phyloP scores from a whole-genome alignment of 2,888 invertebrate species.

The Cheilosia vernalis region DNA sequence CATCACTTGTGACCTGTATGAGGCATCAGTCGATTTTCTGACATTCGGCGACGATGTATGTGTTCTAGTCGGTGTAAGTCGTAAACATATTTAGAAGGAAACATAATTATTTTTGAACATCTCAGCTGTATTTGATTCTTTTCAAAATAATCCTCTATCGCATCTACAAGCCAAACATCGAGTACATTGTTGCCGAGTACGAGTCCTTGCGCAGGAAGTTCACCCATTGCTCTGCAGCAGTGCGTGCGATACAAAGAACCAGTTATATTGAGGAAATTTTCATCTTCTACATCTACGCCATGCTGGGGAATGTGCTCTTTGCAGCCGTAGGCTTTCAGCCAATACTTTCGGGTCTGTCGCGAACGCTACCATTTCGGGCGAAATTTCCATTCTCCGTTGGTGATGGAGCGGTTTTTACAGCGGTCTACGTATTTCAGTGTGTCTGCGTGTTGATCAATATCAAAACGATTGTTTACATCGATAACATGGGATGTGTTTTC shows the following conservation, averaged over 20 bases:
- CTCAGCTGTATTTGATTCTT: conserved; percentile 77
- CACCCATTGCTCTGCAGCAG: conserved; percentile 7
- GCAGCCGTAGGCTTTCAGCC: conserved; percentile 78
- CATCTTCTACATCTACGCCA: conserved; percentile 48
- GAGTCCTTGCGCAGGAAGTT: conserved; percentile 23
- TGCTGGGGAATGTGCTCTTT: conserved; percentile 76
- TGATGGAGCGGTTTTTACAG: conserved; percentile 32
- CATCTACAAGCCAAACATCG: conserved; percentile 76
- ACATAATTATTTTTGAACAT: not conserved
- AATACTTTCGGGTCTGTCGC: conserved; percentile 68
- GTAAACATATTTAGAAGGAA: not conserved
- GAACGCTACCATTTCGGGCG: conserved; percentile 76
- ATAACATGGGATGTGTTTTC: conserved; percentile 76
- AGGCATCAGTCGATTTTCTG: conserved; percentile 75
- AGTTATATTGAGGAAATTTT: conserved; percentile 76
- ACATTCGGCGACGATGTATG: conserved; percentile 77
- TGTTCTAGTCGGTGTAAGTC: conserved; percentile 76
- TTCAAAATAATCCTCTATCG: conserved; percentile 75
- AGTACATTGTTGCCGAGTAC: conserved; percentile 74
- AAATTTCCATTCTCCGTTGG: conserved; percentile 78
- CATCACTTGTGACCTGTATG: conserved; percentile 76
- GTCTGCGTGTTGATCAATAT: conserved; percentile 76
- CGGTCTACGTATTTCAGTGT: conserved; percentile 77
- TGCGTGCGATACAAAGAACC: conserved; percentile 75
- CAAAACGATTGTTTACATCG: conserved; percentile 77